Conservation (phyloP, 1,140 invertebrate genomes). For the Drosophila orena region DNA sequence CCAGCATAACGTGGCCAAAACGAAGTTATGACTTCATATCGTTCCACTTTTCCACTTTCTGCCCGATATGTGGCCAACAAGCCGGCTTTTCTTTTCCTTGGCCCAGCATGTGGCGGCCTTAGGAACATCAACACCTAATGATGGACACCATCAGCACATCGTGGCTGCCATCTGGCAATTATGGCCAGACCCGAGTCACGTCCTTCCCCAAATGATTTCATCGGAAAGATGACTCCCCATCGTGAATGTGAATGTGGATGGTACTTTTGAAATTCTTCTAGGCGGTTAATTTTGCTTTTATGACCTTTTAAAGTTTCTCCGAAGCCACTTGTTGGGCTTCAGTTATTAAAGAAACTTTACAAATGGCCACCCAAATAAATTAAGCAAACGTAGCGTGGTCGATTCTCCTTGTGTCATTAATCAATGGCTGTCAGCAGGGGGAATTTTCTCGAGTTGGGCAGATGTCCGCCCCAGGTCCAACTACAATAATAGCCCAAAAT, state of each 20-base stretch:
- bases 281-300: constrained; percentile 16
- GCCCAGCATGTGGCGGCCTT: constrained; percentile 40
- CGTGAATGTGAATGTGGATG: constrained; percentile 7
- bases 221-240: constrained; percentile 35
- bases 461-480: constrained; percentile 31
- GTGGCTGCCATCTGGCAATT: constrained; percentile 59
- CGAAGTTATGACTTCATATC: constrained; percentile 61
- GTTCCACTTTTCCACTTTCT: constrained; percentile 25
- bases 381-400: constrained; percentile 50
- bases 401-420: constrained; percentile 55
- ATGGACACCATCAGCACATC: constrained; percentile 69
- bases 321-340: constrained; percentile 27
- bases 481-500: constrained; percentile 69
- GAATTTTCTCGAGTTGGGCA: not conserved
- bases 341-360: constrained; percentile 49
- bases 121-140: constrained; percentile 67
- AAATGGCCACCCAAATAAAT: constrained; percentile 58
- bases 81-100: constrained; percentile 11
- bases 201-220: constrained; percentile 69
- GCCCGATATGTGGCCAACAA: constrained; percentile 32
- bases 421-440: constrained; percentile 47
- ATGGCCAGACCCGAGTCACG: constrained; percentile 70
- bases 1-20: constrained; percentile 6
- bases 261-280: constrained; percentile 18
- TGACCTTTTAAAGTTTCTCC: constrained; percentile 38